phyloP scores from a whole-genome alignment of 2,888 invertebrate species.

The Herminia tarsipennalis region DNA sequence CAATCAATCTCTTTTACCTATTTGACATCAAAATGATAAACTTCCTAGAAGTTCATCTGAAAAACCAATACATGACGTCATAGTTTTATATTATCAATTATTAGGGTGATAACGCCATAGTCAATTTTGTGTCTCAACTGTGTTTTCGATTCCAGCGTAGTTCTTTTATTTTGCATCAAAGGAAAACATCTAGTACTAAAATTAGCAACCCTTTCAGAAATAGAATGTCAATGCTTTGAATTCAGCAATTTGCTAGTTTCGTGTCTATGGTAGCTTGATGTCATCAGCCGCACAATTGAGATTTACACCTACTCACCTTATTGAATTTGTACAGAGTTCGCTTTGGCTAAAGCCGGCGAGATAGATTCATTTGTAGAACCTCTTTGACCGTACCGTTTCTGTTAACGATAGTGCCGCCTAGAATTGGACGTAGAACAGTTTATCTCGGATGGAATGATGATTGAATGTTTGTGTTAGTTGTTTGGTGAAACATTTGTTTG shows the following conservation, averaged over 20 bases:
- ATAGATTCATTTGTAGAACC: slow-evolving; percentile 56
- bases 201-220: no score
- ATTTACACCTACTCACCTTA: slow-evolving; percentile 63
- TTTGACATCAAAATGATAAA: no score
- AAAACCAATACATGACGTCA: no score
- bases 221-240: no score
- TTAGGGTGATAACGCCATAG: no score
- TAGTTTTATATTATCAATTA: no score
- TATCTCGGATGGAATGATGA: not conserved
- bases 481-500: not conserved
- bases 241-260: slow-evolving; percentile 52
- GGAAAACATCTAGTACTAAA: no score
- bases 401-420: slow-evolving; percentile 10
- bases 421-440: not conserved
- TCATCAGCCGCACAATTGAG: slow-evolving; percentile 61
- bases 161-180: no score
- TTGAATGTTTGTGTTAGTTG: not conserved
- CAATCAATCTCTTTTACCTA: no score
- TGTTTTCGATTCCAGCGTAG: no score
- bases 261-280: slow-evolving; percentile 56
- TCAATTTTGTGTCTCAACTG: no score
- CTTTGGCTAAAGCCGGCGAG: slow-evolving; percentile 30
- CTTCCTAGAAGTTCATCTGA: no score
- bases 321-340: slow-evolving; percentile 62
- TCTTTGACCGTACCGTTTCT: slow-evolving; percentile 28